Conservation (phyloP, 2,113 vertebrate species). For the Bubo blakistoni region DNA sequence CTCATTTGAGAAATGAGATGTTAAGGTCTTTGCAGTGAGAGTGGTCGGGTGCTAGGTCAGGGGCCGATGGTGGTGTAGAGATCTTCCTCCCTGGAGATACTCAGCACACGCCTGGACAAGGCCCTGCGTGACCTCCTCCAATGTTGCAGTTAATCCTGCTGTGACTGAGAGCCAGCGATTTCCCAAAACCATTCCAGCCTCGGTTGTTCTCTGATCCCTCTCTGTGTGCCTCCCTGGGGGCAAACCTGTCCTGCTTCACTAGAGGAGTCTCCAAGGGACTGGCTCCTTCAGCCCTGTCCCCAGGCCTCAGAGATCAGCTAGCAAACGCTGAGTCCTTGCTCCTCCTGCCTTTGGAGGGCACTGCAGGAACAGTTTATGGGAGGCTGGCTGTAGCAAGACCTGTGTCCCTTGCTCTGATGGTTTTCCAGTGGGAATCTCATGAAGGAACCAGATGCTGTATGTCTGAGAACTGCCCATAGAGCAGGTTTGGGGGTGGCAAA, state of each 20-base stretch:
- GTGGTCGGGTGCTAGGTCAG: not conserved
- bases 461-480: not conserved
- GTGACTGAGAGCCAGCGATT: rapidly evolving
- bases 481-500: not conserved
- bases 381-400: not conserved
- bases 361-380: not conserved
- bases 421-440: not conserved
- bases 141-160: not conserved
- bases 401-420: not conserved
- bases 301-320: not conserved
- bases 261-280: not conserved
- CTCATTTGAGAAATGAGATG: not conserved
- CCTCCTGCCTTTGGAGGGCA: not conserved
- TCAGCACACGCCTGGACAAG: not conserved
- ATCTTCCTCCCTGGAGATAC: not conserved
- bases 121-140: not conserved
- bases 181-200: not conserved
- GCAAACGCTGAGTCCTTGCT: not conserved
- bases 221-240: not conserved
- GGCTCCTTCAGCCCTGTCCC: not conserved
- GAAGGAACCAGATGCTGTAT: not conserved
- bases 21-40: not conserved
- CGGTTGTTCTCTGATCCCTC: not conserved
- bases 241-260: not conserved
- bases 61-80: not conserved